Evolutionary conservation across 1,140 invertebrate species (phyloP), one percentile per base, ranked within the genome.

Genomic region (Microplitis demolitor): DNA sequence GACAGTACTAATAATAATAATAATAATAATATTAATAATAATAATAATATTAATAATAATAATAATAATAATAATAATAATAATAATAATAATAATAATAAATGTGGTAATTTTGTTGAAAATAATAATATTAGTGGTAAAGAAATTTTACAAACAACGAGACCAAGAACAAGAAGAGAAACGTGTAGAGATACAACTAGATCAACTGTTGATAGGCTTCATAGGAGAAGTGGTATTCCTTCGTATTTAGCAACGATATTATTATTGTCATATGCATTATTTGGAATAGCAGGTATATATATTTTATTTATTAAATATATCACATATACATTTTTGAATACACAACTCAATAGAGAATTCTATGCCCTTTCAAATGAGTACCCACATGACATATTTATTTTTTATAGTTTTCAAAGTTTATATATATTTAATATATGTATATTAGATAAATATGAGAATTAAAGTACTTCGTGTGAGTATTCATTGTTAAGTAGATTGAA

Each of bases 271-370:
- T 87, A 84, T 74, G 83, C 84, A 16, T 77, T 85, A 45, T 78
- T 84, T 78, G 83, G 84, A 71, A 83, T 86, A 63, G 79, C 85
- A 85, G 85, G 85, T 87, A 70, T 74, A 82, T 84, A 14, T 4
- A 39, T 31, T 16, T 71, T 31, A 4, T 9, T 70, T 34, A 35
- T 54, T 2, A 24, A 24, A 24, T 24, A 24, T 24, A 24, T 24
- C 1, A 24, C 24, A 24, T 24, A 24, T 24, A 24, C 24, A n/a
- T 35, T 69, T 58, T 64, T 8, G 4, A 14, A n/a, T 14, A 16
- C 14, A 51, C 14, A 13, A 9, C 4, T 13, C 3, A 45, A 24
- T 13, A 54, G n/a, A 24, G n/a, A 50, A 37, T 60, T 61, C 24
- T 1, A 24, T 24, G 1, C 24, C 24, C 24, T 24, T 24, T 24